Evolutionary conservation across 2,797 vertebrate genomes (phyloP).

Genomic region (Adelosebastes latens): DNA sequence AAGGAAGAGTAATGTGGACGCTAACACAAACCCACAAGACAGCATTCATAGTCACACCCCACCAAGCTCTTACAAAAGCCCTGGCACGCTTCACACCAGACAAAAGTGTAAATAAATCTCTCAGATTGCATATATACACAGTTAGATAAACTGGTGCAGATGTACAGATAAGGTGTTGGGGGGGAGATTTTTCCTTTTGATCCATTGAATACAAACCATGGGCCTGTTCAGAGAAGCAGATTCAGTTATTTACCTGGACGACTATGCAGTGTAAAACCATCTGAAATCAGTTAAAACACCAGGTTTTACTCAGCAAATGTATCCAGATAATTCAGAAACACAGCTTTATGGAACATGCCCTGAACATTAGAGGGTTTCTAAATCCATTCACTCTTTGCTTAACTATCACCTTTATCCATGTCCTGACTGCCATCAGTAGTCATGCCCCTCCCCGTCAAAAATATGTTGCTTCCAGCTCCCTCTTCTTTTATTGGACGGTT

Average conservation of each 20-base stretch:
- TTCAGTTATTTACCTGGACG: slow-evolving; percentile 13
- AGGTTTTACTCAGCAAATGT: slow-evolving; percentile 16
- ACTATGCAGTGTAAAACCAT: slow-evolving; percentile 4
- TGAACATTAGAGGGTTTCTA: not conserved
- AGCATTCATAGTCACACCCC: slow-evolving; percentile 47
- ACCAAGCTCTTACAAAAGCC: slow-evolving; percentile 69
- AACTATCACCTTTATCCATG: slow-evolving; percentile 30
- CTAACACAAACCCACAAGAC: slow-evolving; percentile 46
- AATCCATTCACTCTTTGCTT: slow-evolving; percentile 36
- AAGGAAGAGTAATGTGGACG: slow-evolving; percentile 32
- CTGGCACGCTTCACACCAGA: slow-evolving; percentile 68
- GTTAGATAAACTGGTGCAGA: slow-evolving; percentile 53
- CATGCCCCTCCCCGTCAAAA: slow-evolving; percentile 33
- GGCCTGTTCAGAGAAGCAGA: slow-evolving; percentile 14
- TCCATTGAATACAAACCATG: slow-evolving; percentile 16
- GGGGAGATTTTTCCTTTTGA: slow-evolving; percentile 11
- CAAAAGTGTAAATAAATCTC: slow-evolving; percentile 63
- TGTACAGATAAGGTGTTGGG: slow-evolving; percentile 55
- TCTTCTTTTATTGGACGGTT: slow-evolving; percentile 56
- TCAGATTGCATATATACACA: slow-evolving; percentile 59
- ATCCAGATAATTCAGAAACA: slow-evolving; percentile 16
- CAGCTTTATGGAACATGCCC: slow-evolving; percentile 19
- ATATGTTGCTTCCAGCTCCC: slow-evolving; percentile 27
- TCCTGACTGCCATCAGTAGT: slow-evolving; percentile 55
- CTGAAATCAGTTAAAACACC: not conserved